Percentiles rank a stretch among this genome's conserved stretches.
Conservation (phyloP, 2,888 invertebrate species). For the Apoda limacodes region DNA sequence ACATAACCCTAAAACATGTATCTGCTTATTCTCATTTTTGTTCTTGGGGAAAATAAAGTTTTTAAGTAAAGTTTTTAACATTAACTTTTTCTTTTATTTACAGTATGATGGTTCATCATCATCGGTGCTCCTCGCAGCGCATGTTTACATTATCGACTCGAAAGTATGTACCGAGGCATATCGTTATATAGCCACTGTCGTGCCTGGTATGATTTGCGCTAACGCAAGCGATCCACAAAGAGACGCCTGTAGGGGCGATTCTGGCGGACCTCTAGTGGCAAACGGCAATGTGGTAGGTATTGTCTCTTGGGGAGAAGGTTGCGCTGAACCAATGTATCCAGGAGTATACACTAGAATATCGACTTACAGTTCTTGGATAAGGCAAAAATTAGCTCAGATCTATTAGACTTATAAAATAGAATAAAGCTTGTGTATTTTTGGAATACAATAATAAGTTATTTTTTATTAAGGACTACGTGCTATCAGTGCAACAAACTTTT, state of each 20-base stretch:
- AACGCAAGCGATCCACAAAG: slow-evolving; percentile 34
- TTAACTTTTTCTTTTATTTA: no score
- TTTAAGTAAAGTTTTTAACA: no score
- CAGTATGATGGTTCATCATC: slow-evolving; percentile 46
- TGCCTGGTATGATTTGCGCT: slow-evolving; percentile 57
- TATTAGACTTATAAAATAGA: no score
- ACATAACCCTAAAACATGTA: no score
- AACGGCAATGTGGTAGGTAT: slow-evolving; percentile 56
- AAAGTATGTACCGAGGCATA: slow-evolving; percentile 44
- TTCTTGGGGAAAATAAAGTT: no score
- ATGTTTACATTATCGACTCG: slow-evolving; percentile 47
- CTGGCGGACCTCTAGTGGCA: slow-evolving; percentile 71
- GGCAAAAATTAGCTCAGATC: slow-evolving; percentile 14
- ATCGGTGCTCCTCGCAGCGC: slow-evolving; percentile 38
- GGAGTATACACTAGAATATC: slow-evolving; percentile 70
- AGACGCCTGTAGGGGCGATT: slow-evolving; percentile 68
- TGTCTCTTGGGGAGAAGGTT: slow-evolving; percentile 71
- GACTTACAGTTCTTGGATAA: slow-evolving; percentile 42
- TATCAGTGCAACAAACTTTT: no score
- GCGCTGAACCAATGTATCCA: slow-evolving; percentile 60
- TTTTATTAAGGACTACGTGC: no score
- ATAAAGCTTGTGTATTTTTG: no score
- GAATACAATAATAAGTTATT: no score
- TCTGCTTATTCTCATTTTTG: no score
- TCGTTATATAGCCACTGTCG: slow-evolving; percentile 33